Percentiles rank a stretch among this genome's conserved stretches.
Evolutionary conservation across 2,888 invertebrate genomes (phyloP).

Genomic region (Drosophila ustulata): DNA sequence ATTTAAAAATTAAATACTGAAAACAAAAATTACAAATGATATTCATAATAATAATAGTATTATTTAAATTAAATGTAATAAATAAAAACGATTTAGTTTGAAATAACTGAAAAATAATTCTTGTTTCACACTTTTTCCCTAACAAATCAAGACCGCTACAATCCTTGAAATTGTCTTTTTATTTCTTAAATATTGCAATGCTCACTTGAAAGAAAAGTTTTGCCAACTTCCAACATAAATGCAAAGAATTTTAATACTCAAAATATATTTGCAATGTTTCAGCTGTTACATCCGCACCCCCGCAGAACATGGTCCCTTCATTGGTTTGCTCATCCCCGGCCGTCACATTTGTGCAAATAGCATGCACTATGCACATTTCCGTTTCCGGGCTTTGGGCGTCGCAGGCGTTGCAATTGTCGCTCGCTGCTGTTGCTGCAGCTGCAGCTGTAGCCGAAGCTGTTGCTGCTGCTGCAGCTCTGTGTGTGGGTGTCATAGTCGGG

Average conservation of each 20-base stretch:
- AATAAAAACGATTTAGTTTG: no score
- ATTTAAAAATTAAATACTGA: no score
- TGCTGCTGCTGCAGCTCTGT: conserved; percentile 45
- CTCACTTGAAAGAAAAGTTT: not conserved
- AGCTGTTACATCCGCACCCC: conserved; percentile 35
- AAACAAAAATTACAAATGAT: no score
- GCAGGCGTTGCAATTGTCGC: conserved; percentile 80
- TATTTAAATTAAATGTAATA: no score
- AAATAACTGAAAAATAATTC: no score
- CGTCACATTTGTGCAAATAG: conserved; percentile 72
- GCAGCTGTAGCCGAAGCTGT: conserved; percentile 23
- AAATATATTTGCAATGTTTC: conserved; percentile 22
- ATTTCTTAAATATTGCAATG: not conserved
- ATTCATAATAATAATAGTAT: no score
- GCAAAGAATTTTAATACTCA: conserved; percentile 20
- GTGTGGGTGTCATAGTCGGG: conserved; percentile 64
- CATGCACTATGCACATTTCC: conserved; percentile 76
- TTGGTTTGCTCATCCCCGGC: conserved; percentile 1
- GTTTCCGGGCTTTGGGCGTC: conserved; percentile 62
- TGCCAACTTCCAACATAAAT: not conserved
- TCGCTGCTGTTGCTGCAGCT: conserved; percentile 34
- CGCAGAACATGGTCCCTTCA: not conserved
- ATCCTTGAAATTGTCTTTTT: not conserved
- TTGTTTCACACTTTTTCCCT: no score
- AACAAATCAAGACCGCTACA: no score